These are phyloP conservation scores for Chlamydotis undulata DNA, from an alignment of 2,113 vertebrate species.

Conservation along the genomic window DNA sequence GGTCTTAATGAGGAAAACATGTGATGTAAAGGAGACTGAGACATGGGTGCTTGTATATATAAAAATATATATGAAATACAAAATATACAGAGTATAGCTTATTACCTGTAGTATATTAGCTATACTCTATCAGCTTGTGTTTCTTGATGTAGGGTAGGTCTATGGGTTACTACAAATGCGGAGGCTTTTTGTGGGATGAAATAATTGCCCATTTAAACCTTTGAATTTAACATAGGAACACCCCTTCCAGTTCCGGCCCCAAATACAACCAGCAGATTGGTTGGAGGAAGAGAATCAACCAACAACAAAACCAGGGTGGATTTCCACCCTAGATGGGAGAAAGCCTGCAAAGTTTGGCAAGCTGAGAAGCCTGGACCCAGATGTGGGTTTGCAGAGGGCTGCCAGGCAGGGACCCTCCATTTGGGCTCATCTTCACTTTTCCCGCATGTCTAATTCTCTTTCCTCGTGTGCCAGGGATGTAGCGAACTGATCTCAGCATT, in stretches of 20 bases:
- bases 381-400: neutral
- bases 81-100: neutral
- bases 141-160: neutral
- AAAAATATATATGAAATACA: neutral
- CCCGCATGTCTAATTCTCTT: neutral
- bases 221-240: neutral
- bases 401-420: neutral
- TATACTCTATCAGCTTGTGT: neutral
- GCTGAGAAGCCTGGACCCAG: neutral
- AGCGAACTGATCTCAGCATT: neutral
- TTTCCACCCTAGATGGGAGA: neutral
- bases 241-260: neutral
- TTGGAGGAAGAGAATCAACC: neutral
- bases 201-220: neutral
- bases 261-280: rapidly evolving
- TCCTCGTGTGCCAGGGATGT: neutral
- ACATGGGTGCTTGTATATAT: neutral
- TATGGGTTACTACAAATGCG: neutral
- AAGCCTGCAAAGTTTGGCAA: neutral
- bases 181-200: neutral
- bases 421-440: neutral
- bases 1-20: neutral
- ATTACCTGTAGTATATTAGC: too few relatives aligned
- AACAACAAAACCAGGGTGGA: neutral
- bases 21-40: neutral